Conservation (phyloP, 2,888 invertebrate species). For the Platycheirus albimanus region DNA sequence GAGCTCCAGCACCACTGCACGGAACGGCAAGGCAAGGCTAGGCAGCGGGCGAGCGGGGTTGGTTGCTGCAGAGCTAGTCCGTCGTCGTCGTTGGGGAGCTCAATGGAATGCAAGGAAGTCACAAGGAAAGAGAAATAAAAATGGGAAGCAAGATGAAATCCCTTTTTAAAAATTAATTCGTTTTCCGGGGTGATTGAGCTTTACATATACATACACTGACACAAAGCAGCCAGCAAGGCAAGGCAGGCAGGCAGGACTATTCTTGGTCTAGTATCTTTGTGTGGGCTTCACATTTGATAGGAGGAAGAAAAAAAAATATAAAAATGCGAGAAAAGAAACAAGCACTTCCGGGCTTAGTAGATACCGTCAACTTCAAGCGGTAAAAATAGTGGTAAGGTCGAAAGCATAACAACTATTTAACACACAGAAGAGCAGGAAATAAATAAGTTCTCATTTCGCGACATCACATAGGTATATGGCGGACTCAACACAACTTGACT, state of each 20-base stretch:
- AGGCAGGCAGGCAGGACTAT: slow-evolving; percentile 13
- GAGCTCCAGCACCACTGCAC: slow-evolving; percentile 17
- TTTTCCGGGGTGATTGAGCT: slow-evolving; percentile 75
- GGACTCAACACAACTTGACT: slow-evolving; percentile 6
- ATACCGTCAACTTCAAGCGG: not conserved
- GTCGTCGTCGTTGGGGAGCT: too few species aligned
- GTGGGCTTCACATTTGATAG: slow-evolving; percentile 18
- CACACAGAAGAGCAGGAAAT: slow-evolving; percentile 13
- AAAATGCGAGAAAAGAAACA: not conserved
- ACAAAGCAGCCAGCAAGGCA: slow-evolving; percentile 11
- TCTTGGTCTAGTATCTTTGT: slow-evolving; percentile 40
- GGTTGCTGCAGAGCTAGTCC: too few species aligned
- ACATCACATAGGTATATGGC: not conserved
- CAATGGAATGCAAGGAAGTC: slow-evolving; percentile 11
- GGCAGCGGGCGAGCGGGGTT: not conserved
- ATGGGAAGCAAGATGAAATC: slow-evolving; percentile 60
- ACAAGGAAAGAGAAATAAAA: slow-evolving; percentile 40
- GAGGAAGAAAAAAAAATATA: not conserved
- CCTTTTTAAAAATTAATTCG: slow-evolving; percentile 74
- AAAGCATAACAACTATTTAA: slow-evolving; percentile 9
- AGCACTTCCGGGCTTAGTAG: slow-evolving; percentile 43
- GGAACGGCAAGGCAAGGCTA: too few species aligned
- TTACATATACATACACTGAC: slow-evolving; percentile 44
- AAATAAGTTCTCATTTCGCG: slow-evolving; percentile 6
- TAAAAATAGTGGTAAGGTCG: not conserved